phyloP scores from a whole-genome alignment of 2,113 vertebrate genomes.

The Glaucidium brasilianum region DNA sequence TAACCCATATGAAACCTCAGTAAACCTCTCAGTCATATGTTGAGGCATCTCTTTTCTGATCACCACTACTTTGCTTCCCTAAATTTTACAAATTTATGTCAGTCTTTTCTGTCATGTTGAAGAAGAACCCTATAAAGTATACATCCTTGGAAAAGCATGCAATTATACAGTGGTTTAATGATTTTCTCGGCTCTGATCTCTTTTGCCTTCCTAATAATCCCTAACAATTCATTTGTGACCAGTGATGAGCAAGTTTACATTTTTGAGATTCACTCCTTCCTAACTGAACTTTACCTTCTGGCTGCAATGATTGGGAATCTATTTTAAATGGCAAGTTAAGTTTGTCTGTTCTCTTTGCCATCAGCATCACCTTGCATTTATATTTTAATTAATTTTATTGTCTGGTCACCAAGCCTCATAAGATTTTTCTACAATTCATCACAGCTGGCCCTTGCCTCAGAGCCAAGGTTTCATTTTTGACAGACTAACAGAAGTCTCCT shows the following conservation, averaged over 20 bases:
- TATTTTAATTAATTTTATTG: not conserved
- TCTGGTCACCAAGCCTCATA: not conserved
- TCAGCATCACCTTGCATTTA: not conserved
- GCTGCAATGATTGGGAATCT: rapidly evolving
- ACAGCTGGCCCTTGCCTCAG: not conserved
- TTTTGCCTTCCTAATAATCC: not conserved
- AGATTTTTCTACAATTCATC: not conserved
- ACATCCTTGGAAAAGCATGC: not conserved
- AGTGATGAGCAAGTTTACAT: not conserved
- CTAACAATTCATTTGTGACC: not conserved
- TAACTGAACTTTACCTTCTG: not conserved
- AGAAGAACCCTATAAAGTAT: not conserved
- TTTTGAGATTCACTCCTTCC: not conserved
- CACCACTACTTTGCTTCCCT: not conserved
- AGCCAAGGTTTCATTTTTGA: not conserved
- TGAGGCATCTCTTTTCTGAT: not conserved
- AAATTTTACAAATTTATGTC: not conserved
- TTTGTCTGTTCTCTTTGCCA: not conserved
- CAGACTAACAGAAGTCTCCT: not conserved
- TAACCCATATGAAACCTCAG: not conserved
- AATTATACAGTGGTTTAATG: not conserved
- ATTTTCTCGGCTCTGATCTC: not conserved
- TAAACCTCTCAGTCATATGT: not conserved
- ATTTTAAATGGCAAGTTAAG: not conserved
- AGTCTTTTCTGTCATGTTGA: not conserved